Conservation (phyloP, 2,888 invertebrate genomes). For the Drosophila subquinaria region DNA sequence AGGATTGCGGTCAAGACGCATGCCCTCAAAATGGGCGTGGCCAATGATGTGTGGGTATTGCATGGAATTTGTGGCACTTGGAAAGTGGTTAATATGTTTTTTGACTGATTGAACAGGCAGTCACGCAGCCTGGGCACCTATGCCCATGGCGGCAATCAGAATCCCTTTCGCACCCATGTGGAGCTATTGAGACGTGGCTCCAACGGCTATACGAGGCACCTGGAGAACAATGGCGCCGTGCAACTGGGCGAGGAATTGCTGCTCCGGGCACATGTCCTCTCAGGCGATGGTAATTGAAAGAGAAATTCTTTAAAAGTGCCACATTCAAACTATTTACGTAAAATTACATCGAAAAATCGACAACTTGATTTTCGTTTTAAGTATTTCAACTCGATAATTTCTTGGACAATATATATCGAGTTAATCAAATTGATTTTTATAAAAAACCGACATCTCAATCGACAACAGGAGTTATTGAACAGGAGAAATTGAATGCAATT, state of each 20-base stretch:
- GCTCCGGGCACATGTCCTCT: constrained; percentile 86
- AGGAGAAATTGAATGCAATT: too few relatives aligned
- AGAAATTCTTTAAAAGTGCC: background rate
- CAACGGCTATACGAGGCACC: constrained; percentile 86
- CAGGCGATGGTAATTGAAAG: constrained; percentile 86
- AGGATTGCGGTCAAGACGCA: constrained; percentile 86
- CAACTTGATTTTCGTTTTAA: too few relatives aligned
- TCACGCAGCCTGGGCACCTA: constrained; percentile 84
- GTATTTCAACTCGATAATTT: too few relatives aligned
- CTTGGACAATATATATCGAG: too few relatives aligned
- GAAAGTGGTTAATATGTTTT: background rate
- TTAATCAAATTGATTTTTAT: too few relatives aligned
- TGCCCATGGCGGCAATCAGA: constrained; percentile 87
- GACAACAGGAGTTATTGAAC: too few relatives aligned
- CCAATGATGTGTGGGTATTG: constrained; percentile 85
- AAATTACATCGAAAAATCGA: too few relatives aligned
- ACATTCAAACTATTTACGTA: background rate
- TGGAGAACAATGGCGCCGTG: constrained; percentile 87
- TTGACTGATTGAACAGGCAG: constrained; percentile 69
- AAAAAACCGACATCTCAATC: too few relatives aligned
- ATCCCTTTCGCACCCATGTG: constrained; percentile 87
- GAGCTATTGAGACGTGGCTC: constrained; percentile 86
- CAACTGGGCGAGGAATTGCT: constrained; percentile 87
- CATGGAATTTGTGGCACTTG: too few relatives aligned
- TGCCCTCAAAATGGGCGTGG: constrained; percentile 85